Evolutionary conservation across 2,113 vertebrate genomes (phyloP).

Genomic region (Myiagra hebetior): DNA sequence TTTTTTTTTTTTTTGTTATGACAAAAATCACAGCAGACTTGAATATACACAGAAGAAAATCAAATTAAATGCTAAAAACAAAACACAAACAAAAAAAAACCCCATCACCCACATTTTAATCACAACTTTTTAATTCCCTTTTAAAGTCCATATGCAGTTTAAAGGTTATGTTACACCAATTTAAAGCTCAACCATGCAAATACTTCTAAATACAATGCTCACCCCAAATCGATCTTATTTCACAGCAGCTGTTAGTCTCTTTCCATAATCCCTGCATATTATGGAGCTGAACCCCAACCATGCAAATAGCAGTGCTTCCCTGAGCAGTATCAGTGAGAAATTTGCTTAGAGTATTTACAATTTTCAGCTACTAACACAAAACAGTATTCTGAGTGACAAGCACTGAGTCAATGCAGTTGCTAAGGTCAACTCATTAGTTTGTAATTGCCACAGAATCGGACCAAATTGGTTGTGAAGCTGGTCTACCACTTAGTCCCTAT

Average conservation of each 20-base stretch:
- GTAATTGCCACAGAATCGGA: neutral
- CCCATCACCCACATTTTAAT: neutral
- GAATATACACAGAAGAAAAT: neutral
- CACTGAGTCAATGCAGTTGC: neutral
- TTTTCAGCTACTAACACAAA: neutral
- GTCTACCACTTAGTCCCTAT: neutral
- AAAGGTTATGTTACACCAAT: neutral
- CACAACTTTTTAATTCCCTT: neutral
- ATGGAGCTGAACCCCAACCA: neutral
- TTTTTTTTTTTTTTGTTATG: too few species aligned
- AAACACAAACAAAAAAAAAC: neutral
- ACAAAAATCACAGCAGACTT: neutral
- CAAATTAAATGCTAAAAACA: neutral
- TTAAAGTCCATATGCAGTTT: neutral
- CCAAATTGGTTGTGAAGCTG: neutral
- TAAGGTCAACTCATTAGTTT: neutral
- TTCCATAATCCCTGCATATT: neutral
- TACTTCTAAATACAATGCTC: neutral
- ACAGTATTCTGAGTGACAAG: neutral
- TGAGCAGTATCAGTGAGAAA: neutral
- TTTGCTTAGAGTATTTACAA: neutral
- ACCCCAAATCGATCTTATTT: neutral
- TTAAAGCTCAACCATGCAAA: neutral
- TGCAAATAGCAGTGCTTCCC: neutral
- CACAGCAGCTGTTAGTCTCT: neutral